Percentiles rank a stretch among this genome's conserved stretches.
Conservation (phyloP, 2,888 invertebrate genomes). For the Melolontha melolontha region DNA sequence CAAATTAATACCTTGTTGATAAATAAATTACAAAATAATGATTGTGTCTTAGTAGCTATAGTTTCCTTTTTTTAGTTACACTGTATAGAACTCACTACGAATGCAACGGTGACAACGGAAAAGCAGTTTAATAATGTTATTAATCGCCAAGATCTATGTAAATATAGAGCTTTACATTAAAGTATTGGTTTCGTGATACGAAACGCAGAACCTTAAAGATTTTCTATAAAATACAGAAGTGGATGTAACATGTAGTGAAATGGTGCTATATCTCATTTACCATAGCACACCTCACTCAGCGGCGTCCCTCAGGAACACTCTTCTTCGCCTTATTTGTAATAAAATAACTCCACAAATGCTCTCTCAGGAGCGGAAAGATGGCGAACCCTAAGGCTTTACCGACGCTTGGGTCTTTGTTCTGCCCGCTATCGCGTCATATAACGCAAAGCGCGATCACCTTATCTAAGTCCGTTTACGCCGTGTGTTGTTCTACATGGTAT, state of each 20-base stretch:
- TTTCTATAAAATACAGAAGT: slow-evolving; percentile 51
- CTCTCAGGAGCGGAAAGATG: slow-evolving; percentile 64
- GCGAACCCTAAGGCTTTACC: slow-evolving; percentile 59
- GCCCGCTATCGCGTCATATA: slow-evolving; percentile 49
- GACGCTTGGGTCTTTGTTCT: slow-evolving; percentile 57
- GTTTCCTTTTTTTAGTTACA: neutral
- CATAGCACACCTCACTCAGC: slow-evolving; percentile 63
- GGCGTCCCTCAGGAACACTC: slow-evolving; percentile 64
- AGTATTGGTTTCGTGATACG: slow-evolving; percentile 12
- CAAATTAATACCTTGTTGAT: neutral
- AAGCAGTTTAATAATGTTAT: slow-evolving; percentile 10
- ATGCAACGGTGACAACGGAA: neutral
- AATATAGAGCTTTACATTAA: slow-evolving; percentile 18
- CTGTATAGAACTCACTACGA: neutral
- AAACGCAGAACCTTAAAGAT: slow-evolving; percentile 48
- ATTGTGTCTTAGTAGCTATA: no score
- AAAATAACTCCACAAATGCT: slow-evolving; percentile 66
- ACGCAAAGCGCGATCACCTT: slow-evolving; percentile 35
- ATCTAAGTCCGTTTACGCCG: slow-evolving; percentile 23
- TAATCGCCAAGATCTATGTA: slow-evolving; percentile 9
- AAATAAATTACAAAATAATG: neutral
- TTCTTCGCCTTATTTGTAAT: slow-evolving; percentile 67
- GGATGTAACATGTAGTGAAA: slow-evolving; percentile 50
- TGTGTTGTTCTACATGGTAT: slow-evolving; percentile 36
- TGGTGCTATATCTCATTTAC: slow-evolving; percentile 63